phyloP scores from a whole-genome alignment of 2,797 vertebrate species.

The Dicrostonyx torquatus region DNA sequence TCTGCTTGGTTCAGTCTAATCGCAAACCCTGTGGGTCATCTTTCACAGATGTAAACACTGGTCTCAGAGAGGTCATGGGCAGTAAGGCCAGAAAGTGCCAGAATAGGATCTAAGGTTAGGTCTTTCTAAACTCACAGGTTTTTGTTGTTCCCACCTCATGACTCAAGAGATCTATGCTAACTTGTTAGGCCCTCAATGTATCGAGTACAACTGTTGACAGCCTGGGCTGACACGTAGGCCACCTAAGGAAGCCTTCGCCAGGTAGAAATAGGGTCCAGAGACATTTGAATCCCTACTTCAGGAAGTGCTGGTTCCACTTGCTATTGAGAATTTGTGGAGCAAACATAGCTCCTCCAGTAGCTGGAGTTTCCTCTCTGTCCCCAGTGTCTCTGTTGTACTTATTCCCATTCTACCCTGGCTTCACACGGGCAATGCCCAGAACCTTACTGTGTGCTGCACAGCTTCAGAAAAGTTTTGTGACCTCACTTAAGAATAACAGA shows the following conservation, averaged over 20 bases:
- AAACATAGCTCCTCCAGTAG: accelerated
- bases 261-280: background rate
- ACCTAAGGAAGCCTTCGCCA: background rate
- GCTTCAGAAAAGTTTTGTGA: background rate
- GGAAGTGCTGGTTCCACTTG: no score
- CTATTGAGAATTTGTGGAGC: no score
- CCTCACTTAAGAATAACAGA: constrained; percentile 11
- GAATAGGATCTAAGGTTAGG: background rate
- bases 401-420: no score
- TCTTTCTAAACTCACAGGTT: constrained; percentile 42
- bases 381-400: no score
- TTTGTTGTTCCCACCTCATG: background rate
- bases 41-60: constrained; percentile 7
- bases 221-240: background rate
- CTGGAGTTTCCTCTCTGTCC: no score
- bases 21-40: background rate
- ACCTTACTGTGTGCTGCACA: background rate
- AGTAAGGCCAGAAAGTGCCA: background rate
- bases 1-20: background rate
- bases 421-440: background rate
- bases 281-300: background rate
- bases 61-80: background rate
- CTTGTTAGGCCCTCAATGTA: background rate
- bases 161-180: background rate
- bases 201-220: background rate